Conservation (phyloP, 2,888 invertebrate species). For the Anoplius nigerrimus region DNA sequence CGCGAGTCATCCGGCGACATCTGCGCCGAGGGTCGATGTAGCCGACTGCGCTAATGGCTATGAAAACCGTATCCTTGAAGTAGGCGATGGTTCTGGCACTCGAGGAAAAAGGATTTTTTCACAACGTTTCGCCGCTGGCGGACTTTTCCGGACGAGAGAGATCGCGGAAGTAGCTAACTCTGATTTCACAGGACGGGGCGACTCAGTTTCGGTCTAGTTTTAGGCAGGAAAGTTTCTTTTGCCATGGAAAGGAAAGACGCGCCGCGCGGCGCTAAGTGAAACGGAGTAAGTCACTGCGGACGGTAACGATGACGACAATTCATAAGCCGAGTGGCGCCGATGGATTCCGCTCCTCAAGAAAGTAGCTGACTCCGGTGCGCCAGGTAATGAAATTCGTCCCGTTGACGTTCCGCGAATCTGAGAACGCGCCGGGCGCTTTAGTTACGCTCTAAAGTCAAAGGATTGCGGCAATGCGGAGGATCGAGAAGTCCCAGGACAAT, state of each 20-base stretch:
- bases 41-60: no score
- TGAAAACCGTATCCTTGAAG: no score
- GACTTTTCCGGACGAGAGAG: no score
- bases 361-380: neutral
- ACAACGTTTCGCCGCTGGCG: no score
- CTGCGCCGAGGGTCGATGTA: constrained; percentile 6
- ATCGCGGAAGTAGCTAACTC: constrained; percentile 12
- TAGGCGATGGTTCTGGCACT: no score
- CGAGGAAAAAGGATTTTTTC: no score
- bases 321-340: constrained; percentile 8
- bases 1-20: constrained; percentile 13
- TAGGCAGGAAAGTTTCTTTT: no score
- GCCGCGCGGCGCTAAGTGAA: no score
- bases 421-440: constrained; percentile 17
- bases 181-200: no score
- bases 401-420: constrained; percentile 16
- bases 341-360: neutral
- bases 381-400: constrained; percentile 47
- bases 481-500: constrained; percentile 39
- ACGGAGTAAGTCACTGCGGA: no score
- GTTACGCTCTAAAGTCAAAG: constrained; percentile 43
- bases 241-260: no score
- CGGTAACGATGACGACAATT: constrained; percentile 9
- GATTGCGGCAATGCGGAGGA: constrained; percentile 19
- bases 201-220: no score